phyloP scores from a whole-genome alignment of 2,113 vertebrate genomes.

The Psammodynastes pulverulentus region DNA sequence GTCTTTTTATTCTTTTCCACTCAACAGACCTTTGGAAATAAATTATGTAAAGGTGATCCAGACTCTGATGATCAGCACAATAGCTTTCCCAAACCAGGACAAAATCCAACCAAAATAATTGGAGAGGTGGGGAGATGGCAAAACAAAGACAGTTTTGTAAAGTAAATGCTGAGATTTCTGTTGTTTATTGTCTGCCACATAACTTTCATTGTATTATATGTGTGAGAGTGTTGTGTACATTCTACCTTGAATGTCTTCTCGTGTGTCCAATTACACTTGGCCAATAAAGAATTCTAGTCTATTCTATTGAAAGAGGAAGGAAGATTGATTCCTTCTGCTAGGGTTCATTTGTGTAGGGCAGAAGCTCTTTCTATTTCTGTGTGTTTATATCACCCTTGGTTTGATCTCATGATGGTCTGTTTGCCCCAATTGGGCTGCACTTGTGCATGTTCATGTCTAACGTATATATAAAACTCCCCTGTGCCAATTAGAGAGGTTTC shows the following conservation, averaged over 20 bases:
- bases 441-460: not conserved
- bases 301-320: not conserved
- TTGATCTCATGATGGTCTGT: not conserved
- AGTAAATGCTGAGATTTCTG: not conserved
- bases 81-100: not conserved
- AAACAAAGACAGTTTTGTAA: not conserved
- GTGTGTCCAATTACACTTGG: too few relatives aligned
- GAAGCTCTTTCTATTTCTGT: not conserved
- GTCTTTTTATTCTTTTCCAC: not conserved
- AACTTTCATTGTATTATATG: not conserved
- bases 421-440: not conserved
- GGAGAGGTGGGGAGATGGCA: accelerated
- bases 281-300: too few relatives aligned
- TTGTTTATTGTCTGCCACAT: not conserved
- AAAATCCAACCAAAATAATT: not conserved
- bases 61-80: not conserved
- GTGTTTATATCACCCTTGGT: not conserved
- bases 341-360: not conserved
- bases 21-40: not conserved
- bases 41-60: not conserved
- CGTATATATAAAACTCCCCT: not conserved
- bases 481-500: not conserved
- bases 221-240: not conserved
- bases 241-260: not conserved
- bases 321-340: not conserved